phyloP scores from a whole-genome alignment of 2,113 vertebrate species.

The Eidolon helvum region DNA sequence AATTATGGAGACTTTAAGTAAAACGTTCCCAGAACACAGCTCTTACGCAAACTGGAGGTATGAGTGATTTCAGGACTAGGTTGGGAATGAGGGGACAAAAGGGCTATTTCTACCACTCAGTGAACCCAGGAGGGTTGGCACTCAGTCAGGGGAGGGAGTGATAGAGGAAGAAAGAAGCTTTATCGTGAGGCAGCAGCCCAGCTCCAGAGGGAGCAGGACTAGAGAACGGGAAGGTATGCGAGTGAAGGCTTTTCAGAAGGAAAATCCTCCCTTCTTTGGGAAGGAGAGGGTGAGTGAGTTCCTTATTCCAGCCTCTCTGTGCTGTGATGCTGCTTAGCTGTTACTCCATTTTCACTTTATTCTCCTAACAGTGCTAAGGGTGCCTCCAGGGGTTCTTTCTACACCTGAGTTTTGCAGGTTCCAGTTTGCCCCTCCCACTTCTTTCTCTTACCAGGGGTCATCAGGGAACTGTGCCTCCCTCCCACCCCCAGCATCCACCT shows the following conservation, averaged over 20 bases:
- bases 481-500: constrained; percentile 34
- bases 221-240: neutral
- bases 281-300: neutral
- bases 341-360: constrained; percentile 10
- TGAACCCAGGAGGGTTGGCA: neutral
- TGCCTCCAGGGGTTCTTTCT: constrained; percentile 41
- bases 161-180: neutral
- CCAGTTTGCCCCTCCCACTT: neutral
- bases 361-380: neutral
- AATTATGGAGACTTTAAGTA: constrained; percentile 40
- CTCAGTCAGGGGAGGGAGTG: neutral
- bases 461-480: neutral
- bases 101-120: neutral
- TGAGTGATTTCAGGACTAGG: neutral
- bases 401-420: constrained; percentile 39
- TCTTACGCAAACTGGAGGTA: neutral
- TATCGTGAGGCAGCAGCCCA: neutral
- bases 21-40: constrained; percentile 28
- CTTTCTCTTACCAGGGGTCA: constrained; percentile 55
- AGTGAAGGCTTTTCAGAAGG: constrained; percentile 9
- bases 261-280: neutral
- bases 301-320: neutral
- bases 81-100: neutral
- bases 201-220: neutral
- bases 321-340: neutral